Percentiles rank a stretch among this genome's conserved stretches.
Evolutionary conservation across 2,888 invertebrate genomes (phyloP).

Genomic region (Penaeus monodon): DNA sequence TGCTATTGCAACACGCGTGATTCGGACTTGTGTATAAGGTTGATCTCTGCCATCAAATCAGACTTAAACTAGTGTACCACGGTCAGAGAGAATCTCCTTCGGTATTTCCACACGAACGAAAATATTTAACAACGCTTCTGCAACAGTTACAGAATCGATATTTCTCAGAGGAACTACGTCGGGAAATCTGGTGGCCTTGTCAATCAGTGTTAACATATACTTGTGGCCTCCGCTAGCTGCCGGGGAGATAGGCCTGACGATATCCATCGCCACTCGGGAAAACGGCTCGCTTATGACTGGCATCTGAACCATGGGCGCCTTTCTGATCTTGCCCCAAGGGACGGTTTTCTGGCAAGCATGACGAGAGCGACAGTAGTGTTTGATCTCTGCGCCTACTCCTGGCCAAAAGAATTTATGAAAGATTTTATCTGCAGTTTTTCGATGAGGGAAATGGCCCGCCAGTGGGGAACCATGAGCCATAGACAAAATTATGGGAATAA

Average conservation of each 20-base stretch:
- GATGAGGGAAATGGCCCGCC: background rate
- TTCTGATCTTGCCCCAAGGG: no score
- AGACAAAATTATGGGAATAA: no score
- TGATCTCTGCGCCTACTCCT: no score
- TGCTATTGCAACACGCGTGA: background rate
- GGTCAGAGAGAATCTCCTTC: background rate
- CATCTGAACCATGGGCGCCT: no score
- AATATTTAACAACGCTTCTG: background rate
- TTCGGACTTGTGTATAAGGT: no score
- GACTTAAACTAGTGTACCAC: background rate
- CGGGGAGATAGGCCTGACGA: slow-evolving; percentile 10
- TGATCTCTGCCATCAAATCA: background rate
- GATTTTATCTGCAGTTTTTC: no score
- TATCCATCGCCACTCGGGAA: slow-evolving; percentile 16
- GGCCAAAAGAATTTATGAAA: no score
- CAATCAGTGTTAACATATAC: slow-evolving; percentile 17
- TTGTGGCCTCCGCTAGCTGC: background rate
- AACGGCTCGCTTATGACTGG: no score
- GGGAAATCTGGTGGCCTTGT: slow-evolving; percentile 16
- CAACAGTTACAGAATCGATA: slow-evolving; percentile 1
- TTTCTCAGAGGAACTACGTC: slow-evolving; percentile 25
- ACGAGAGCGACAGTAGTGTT: no score
- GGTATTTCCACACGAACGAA: no score
- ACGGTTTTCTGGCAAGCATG: no score
- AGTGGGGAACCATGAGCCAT: background rate